These are phyloP conservation scores for Panzeria rudis DNA, from an alignment of 2,888 invertebrate species.

Conservation along the genomic window DNA sequence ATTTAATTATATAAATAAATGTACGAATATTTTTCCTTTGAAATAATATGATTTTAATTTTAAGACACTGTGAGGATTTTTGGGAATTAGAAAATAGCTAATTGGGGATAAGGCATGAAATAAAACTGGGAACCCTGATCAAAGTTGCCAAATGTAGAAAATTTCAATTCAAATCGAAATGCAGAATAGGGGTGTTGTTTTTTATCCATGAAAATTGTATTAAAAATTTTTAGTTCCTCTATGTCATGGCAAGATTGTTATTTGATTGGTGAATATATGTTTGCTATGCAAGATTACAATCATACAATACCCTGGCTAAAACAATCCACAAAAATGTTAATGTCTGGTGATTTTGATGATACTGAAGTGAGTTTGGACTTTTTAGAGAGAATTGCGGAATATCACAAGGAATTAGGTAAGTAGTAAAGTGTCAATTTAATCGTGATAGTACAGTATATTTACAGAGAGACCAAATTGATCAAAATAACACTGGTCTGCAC, in stretches of 20 bases:
- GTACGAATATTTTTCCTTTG: too few species aligned
- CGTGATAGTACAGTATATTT: background rate
- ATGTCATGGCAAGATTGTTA: slow-evolving; percentile 96
- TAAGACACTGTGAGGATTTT: too few species aligned
- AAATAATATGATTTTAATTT: too few species aligned
- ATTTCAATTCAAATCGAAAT: too few species aligned
- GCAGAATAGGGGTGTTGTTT: too few species aligned
- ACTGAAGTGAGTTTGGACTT: slow-evolving; percentile 77
- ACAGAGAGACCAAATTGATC: too few species aligned
- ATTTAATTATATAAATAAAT: too few species aligned
- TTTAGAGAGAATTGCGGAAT: slow-evolving; percentile 78
- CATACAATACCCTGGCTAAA: slow-evolving; percentile 97
- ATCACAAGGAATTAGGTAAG: slow-evolving; percentile 78
- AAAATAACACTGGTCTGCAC: too few species aligned
- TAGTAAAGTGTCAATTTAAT: background rate
- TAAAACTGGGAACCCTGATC: too few species aligned
- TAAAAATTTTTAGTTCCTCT: slow-evolving; percentile 84
- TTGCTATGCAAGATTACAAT: slow-evolving; percentile 94
- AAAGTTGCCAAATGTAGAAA: too few species aligned
- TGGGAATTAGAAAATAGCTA: too few species aligned
- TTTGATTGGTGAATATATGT: slow-evolving; percentile 96
- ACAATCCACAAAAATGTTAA: slow-evolving; percentile 91
- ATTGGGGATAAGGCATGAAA: too few species aligned
- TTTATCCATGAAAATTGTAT: background rate
- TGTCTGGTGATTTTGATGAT: slow-evolving; percentile 84